Percentiles rank a stretch among this genome's conserved stretches.
These are phyloP conservation scores for Ormyrus rosae DNA, from an alignment of 2,888 invertebrate genomes.

Conservation along the genomic window DNA sequence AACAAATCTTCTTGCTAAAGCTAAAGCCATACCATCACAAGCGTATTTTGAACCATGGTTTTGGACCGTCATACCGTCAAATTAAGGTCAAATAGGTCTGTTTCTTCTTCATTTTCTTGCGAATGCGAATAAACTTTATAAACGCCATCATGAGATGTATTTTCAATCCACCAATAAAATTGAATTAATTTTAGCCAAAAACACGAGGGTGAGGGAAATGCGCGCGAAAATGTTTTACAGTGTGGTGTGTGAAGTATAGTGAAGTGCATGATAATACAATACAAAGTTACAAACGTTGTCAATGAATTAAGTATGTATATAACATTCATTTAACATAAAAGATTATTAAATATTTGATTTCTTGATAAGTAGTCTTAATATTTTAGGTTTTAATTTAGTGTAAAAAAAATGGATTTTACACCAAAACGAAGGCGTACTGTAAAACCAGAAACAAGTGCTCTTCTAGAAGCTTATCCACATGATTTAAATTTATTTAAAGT, in stretches of 20 bases:
- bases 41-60: too few relatives aligned
- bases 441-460: conserved; percentile 45
- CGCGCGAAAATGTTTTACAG: conserved; percentile 41
- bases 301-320: too few relatives aligned
- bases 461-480: conserved; percentile 80
- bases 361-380: neutral
- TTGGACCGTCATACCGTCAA: neutral
- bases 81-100: conserved; percentile 4
- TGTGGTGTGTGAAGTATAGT: neutral
- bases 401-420: conserved; percentile 59
- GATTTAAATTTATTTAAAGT: conserved; percentile 87
- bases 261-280: neutral
- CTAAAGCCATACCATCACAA: too few relatives aligned
- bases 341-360: neutral
- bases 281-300: too few relatives aligned
- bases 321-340: too few relatives aligned
- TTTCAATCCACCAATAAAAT: conserved; percentile 16
- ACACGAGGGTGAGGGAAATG: conserved; percentile 11
- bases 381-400: neutral
- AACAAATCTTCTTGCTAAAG: too few relatives aligned
- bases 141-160: too few relatives aligned
- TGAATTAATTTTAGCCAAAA: neutral
- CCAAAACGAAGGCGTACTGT: conserved; percentile 58
- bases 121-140: conserved; percentile 13
- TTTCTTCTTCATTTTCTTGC: neutral